phyloP scores from a whole-genome alignment of 2,888 invertebrate genomes.

The Euzophera pinguis region DNA sequence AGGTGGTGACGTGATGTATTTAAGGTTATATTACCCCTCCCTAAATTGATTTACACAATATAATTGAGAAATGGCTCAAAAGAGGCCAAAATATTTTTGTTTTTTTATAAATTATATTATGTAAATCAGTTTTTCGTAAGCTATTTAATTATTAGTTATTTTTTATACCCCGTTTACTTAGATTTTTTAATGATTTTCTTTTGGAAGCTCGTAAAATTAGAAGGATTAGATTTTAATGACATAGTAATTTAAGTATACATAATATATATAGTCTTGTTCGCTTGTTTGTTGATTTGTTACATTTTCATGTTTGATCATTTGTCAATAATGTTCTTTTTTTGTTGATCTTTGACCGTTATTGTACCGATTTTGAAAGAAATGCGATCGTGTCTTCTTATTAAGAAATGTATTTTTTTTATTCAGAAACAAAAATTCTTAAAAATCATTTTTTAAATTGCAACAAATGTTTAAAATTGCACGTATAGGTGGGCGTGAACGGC shows the following conservation, averaged over 20 bases:
- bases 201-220: conserved; percentile 35
- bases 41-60: conserved; percentile 6
- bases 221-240: conserved; percentile 29
- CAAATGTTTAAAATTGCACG: no score
- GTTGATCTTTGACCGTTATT: conserved; percentile 36
- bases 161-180: conserved; percentile 30
- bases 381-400: conserved; percentile 4
- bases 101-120: conserved; percentile 12
- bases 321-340: conserved; percentile 28
- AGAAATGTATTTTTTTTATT: neutral
- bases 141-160: conserved; percentile 16
- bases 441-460: no score
- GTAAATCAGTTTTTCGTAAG: conserved; percentile 9
- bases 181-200: conserved; percentile 22
- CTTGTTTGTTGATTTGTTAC: conserved; percentile 42
- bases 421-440: no score
- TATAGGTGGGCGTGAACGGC: no score
- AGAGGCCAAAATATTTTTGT: neutral
- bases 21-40: conserved; percentile 33
- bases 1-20: conserved; percentile 45
- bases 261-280: conserved; percentile 33
- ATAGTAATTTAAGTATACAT: conserved; percentile 40
- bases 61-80: neutral
- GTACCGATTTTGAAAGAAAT: conserved; percentile 25
- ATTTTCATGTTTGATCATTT: conserved; percentile 20